Base-by-base conservation (phyloP, 2,797 vertebrate genomes). In the Poeciliopsis infans region DNA sequence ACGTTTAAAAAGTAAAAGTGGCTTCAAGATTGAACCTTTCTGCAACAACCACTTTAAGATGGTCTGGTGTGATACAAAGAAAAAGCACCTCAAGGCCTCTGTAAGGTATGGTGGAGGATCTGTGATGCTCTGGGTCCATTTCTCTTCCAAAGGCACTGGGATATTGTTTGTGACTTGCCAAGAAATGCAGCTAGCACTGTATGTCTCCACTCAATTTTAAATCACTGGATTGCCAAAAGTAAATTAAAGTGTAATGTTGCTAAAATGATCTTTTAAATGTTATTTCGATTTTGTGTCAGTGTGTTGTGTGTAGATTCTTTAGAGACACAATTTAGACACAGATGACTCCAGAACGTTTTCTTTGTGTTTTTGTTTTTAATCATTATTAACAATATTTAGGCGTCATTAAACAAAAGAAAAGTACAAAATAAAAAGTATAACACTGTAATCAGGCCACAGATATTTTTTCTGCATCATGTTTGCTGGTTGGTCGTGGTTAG, bases 381-480 rank as follows among this genome's bases (percentile, higher is more conserved):
- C 93, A 92, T 93, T 90, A 90, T 89, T 93, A 91, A 93, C 89
- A 94, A 93, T 88, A 93, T 83, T 93, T 91, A 83, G 83, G 85
- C 78, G 89, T 93, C 89, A 90, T 90, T 90, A 89, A 92, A 92
- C 83, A 91, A 78, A 87, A 72, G 46, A 79, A 81, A 85, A 66
- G 59, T 69, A 85, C 71, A 87, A 85, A 84, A 85, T 77, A 71
- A 91, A 90, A 80, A 85, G 81, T 77, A 86, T 86, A 94, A 93
- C 91, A 95, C 89, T 94, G 93, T 93, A 92, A 91, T 89, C 83
- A 86, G 85, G 87, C 91, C 85, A 88, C 78, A 85, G 83, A 76
- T 81, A 72, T 86, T 92, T 84, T 81, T 74, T 92, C 87, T 85
- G 84, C 88, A 86, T 88, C 82, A 73, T 82, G 85, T 86, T 79